A percentile compares a stretch with the other conserved stretches of the same genome.
These are phyloP conservation scores for Serinus canaria DNA, from an alignment of 2,113 vertebrate species.

Conservation along the genomic window DNA sequence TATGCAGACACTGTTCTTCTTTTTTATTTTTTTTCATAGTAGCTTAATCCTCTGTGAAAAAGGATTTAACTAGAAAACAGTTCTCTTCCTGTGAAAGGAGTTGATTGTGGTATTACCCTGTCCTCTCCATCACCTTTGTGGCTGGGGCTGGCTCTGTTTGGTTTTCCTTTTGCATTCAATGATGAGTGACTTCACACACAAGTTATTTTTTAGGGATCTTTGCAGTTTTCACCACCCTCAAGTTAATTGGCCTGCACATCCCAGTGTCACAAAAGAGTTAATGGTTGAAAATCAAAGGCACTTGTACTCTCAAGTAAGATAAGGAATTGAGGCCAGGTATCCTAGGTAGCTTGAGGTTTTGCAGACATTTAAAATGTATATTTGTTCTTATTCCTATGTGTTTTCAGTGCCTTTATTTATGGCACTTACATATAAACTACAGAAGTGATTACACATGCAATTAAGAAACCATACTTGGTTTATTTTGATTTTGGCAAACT, in stretches of 20 bases:
- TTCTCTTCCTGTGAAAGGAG: background rate
- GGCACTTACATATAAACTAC: background rate
- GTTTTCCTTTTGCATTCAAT: background rate
- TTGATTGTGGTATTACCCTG: background rate
- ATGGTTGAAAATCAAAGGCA: background rate
- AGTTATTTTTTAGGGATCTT: background rate
- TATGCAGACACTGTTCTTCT: background rate
- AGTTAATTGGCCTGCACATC: background rate
- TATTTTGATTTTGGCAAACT: background rate
- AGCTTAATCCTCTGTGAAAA: constrained; percentile 1
- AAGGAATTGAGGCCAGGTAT: background rate
- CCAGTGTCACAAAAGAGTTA: background rate
- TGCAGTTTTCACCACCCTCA: background rate
- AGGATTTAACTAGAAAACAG: background rate
- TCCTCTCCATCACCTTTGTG: background rate
- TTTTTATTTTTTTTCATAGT: background rate
- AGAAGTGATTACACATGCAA: background rate
- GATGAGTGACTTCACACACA: background rate
- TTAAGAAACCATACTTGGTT: background rate
- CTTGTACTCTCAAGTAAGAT: background rate
- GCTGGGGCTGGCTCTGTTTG: background rate
- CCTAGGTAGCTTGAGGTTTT: background rate
- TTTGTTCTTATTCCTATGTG: background rate
- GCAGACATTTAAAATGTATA: background rate
- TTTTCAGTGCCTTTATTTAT: background rate